Base-by-base conservation (phyloP, 2,888 invertebrate species). In the Eristalis pertinax region DNA sequence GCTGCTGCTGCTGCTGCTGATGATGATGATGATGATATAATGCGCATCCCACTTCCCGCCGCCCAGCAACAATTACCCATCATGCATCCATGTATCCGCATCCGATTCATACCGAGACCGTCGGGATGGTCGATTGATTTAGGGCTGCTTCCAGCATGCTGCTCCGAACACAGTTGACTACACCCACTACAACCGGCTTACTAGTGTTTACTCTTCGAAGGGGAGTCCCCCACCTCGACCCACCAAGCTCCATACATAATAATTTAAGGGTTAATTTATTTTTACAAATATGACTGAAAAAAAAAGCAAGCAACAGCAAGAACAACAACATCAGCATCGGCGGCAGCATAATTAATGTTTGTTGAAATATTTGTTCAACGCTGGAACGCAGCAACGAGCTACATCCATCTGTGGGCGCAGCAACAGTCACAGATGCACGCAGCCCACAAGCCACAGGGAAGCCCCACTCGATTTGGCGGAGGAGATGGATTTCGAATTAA, bases 241-340 rank as follows among this genome's bases (percentile, higher is more conserved):
- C 19, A 50, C 50, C 50, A 50, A 50, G 83, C 60, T 24, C 26
- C 13, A 13, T 60, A 11, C 22, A 41, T 83, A 86, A 86, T 86
- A 86, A 86, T 80, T 84, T 86, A 87, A 87, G 83, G 87, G 87
- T 84, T 84, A 79, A 87, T 87, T 87, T 87, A 84, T 84, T 87
- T 87, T 84, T 80, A 87, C 84, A 84, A 87, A 87, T 87, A 87
- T 87, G 87, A 87, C 24, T 60, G 26, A 7, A 7, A 83, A 56
- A 62, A 83, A 56, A 62, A 78, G 11, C 7, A 74, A 77, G 69
- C 76, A 86, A 74, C 77, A 63, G 62, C 11, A 50, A 41, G 26
- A 72, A 74, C 68, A 83, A n/a, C 43, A 50, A 3, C 15, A n/a
- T 15, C n/a, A 43, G 15, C n/a, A n/a, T 26, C 26, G 8, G 7